These are phyloP conservation scores for Podilymbus podiceps DNA, from an alignment of 2,113 vertebrate species.

Conservation along the genomic window DNA sequence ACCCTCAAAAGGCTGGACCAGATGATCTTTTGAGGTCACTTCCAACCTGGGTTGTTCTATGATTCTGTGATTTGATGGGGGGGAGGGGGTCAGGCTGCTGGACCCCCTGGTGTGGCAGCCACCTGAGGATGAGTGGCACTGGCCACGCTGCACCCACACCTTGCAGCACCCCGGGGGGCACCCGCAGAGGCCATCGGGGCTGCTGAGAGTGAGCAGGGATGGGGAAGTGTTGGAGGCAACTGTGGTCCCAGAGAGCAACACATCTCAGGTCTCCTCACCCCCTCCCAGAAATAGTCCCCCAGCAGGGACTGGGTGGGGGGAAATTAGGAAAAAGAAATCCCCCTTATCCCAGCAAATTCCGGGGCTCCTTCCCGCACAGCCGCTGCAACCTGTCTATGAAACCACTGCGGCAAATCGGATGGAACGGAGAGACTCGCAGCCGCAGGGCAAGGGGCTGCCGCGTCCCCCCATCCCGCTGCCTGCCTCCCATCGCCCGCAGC, in stretches of 20 bases:
- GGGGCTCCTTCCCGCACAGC: background rate
- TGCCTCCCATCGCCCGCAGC: background rate
- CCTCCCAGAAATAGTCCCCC: background rate
- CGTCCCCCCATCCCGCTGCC: fast-evolving
- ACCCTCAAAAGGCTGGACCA: background rate
- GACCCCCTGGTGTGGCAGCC: background rate
- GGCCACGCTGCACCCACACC: background rate
- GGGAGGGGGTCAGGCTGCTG: background rate
- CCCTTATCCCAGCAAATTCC: background rate
- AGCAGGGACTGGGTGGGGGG: background rate
- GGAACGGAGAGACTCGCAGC: fast-evolving
- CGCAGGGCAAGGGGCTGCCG: background rate
- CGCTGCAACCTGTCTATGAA: fast-evolving
- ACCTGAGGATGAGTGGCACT: background rate
- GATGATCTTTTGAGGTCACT: background rate
- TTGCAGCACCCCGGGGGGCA: background rate
- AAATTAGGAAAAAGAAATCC: background rate
- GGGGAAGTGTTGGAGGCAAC: background rate
- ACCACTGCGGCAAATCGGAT: background rate
- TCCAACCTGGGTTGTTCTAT: background rate
- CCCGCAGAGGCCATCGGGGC: fast-evolving
- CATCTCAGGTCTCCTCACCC: too few species aligned
- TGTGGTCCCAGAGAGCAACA: background rate
- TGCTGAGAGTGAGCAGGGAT: background rate
- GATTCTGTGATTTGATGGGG: too few species aligned